Evolutionary conservation across 1,140 invertebrate genomes (phyloP).

Genomic region (Aethina tumida): DNA sequence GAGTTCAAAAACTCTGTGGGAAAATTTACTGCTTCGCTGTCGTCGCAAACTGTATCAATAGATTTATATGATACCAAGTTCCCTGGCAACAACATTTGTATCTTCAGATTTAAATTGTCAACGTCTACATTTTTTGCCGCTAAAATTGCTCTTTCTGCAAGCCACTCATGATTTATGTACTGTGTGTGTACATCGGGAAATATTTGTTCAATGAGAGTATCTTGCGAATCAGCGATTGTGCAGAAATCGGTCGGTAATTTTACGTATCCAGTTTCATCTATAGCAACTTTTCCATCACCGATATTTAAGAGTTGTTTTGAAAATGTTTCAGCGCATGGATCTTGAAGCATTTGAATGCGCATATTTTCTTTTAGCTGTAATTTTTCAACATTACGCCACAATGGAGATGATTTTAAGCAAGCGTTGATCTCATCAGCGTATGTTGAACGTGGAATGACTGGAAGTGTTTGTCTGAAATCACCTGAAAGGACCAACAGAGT

Average conservation of each 20-base stretch:
- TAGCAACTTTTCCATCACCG: slow-evolving; percentile 17
- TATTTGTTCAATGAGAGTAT: slow-evolving; percentile 24
- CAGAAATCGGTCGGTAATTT: slow-evolving; percentile 16
- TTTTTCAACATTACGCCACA: slow-evolving; percentile 33
- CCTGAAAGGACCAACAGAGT: slow-evolving; percentile 14
- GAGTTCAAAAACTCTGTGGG: slow-evolving; percentile 30
- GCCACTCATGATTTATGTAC: slow-evolving; percentile 31
- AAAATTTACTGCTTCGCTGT: slow-evolving; percentile 30
- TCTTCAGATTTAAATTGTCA: slow-evolving; percentile 27
- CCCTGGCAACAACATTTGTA: slow-evolving; percentile 28
- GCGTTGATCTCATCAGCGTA: slow-evolving; percentile 36
- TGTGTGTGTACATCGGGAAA: slow-evolving; percentile 22
- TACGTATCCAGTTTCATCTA: slow-evolving; percentile 14
- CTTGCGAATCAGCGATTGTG: slow-evolving; percentile 14
- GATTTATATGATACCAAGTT: slow-evolving; percentile 31
- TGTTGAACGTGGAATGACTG: slow-evolving; percentile 34
- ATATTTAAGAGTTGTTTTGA: slow-evolving; percentile 25
- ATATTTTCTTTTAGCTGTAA: slow-evolving; percentile 29
- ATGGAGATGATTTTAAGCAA: slow-evolving; percentile 36
- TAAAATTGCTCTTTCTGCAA: slow-evolving; percentile 29
- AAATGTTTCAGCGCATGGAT: slow-evolving; percentile 21
- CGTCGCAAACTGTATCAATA: slow-evolving; percentile 29
- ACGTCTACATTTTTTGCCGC: slow-evolving; percentile 31
- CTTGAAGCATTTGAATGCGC: slow-evolving; percentile 21
- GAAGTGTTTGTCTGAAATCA: slow-evolving; percentile 24